Evolutionary conservation across 1,140 invertebrate species (phyloP).

Genomic region (Euschistus heros): DNA sequence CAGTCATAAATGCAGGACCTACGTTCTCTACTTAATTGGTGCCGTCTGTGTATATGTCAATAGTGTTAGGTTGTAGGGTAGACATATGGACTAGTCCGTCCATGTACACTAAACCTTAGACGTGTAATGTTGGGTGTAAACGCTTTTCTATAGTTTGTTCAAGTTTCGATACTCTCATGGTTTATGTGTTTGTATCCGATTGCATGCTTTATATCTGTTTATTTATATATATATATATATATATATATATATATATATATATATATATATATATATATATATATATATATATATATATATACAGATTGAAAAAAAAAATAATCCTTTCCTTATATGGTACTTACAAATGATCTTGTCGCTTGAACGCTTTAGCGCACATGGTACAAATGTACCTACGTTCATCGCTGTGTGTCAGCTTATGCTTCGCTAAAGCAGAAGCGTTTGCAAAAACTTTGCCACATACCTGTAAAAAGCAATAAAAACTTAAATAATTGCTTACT

Average conservation of each 20-base stretch:
- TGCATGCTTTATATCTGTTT: background rate
- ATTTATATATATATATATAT: background rate
- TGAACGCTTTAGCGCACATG: conserved; percentile 94
- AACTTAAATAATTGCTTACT: background rate
- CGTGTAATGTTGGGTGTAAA: no score
- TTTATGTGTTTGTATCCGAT: no score
- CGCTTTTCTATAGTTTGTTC: no score
- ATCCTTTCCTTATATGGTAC: no score
- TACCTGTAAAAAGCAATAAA: conserved; percentile 47
- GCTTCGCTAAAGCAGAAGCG: conserved; percentile 92
- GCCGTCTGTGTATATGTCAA: no score
- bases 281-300: background rate
- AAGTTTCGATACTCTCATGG: no score
- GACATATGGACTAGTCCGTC: no score
- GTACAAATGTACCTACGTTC: conserved; percentile 92
- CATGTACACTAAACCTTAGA: no score
- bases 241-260: background rate
- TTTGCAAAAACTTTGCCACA: conserved; percentile 95
- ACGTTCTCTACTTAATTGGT: no score
- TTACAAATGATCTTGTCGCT: conserved; percentile 97
- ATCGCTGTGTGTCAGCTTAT: conserved; percentile 95
- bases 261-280: conserved; percentile 1
- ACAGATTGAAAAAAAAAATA: no score
- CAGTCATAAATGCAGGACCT: no score
- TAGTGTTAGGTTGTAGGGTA: no score